These are phyloP conservation scores for Melanotus villosus DNA, from an alignment of 2,888 invertebrate species.

Conservation along the genomic window DNA sequence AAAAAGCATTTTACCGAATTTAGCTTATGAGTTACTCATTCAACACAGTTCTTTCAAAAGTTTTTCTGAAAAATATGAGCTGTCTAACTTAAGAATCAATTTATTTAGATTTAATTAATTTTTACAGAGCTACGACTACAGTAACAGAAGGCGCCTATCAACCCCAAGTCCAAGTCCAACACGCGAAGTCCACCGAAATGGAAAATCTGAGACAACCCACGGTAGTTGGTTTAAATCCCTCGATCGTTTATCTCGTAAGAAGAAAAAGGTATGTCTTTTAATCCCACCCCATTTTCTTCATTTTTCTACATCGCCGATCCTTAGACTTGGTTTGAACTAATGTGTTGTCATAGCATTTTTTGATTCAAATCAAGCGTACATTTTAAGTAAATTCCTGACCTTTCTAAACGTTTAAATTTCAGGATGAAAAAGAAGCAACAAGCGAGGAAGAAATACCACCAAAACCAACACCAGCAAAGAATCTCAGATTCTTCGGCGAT, in stretches of 20 bases:
- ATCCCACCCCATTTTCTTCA: too few relatives aligned
- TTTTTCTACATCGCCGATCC: too few relatives aligned
- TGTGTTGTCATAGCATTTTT: too few relatives aligned
- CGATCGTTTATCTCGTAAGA: constrained; percentile 81
- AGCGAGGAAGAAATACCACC: constrained; percentile 72
- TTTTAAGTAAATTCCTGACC: too few relatives aligned
- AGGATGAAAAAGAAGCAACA: constrained; percentile 65
- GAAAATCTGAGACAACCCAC: constrained; percentile 59
- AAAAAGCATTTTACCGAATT: too few relatives aligned
- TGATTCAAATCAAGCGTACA: too few relatives aligned
- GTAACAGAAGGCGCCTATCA: constrained; percentile 81
- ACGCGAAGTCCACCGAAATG: constrained; percentile 67
- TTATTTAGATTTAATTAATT: neutral
- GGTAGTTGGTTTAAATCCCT: constrained; percentile 87
- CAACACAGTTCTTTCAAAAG: too few relatives aligned
- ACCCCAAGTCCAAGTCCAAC: constrained; percentile 79
- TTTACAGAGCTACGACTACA: constrained; percentile 75
- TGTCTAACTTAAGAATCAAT: too few relatives aligned
- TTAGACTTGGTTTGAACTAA: too few relatives aligned
- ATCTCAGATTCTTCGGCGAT: constrained; percentile 87
- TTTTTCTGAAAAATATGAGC: too few relatives aligned
- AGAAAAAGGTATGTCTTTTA: constrained; percentile 72
- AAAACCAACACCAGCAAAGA: constrained; percentile 74
- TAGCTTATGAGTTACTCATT: too few relatives aligned
- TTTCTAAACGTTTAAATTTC: too few relatives aligned